Conservation (phyloP, 1,140 invertebrate species). For the Hydropsyche tenuis region DNA sequence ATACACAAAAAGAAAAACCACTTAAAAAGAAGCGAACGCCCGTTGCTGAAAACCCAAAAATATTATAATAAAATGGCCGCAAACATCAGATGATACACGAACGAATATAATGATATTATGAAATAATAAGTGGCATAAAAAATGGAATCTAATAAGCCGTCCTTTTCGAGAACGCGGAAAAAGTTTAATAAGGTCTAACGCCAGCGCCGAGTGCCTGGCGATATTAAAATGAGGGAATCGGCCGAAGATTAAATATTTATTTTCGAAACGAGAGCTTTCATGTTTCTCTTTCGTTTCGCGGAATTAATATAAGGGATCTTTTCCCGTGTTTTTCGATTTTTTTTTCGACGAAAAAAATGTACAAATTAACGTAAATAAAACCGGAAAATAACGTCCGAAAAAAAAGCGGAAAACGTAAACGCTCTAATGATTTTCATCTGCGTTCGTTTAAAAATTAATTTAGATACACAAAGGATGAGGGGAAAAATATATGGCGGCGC, state of each 20-base stretch:
- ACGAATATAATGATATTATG: too few species aligned
- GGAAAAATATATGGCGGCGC: too few species aligned
- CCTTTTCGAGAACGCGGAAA: neutral
- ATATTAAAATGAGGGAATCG: conserved; percentile 24
- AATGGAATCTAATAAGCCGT: conserved; percentile 13
- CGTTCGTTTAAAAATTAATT: neutral
- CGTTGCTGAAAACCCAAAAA: too few species aligned
- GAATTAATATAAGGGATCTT: neutral
- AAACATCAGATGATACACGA: too few species aligned
- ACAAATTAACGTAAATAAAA: conserved; percentile 12
- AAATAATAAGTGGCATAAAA: neutral
- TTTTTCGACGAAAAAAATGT: neutral
- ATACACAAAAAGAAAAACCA: too few species aligned
- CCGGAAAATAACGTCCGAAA: neutral
- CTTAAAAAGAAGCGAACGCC: too few species aligned
- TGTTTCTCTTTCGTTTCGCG: conserved; percentile 2
- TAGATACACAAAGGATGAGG: too few species aligned
- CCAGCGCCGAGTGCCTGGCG: neutral
- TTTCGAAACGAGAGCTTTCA: conserved; percentile 12
- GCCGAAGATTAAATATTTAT: conserved; percentile 2
- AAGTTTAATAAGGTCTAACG: conserved; percentile 8
- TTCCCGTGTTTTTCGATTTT: too few species aligned
- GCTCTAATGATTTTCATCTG: neutral
- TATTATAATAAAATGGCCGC: too few species aligned
- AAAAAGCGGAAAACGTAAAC: neutral